A percentile compares a stretch with the other conserved stretches of the same genome.
These are phyloP conservation scores for Anser cygnoides DNA, from an alignment of 2,113 vertebrate species.

Conservation along the genomic window DNA sequence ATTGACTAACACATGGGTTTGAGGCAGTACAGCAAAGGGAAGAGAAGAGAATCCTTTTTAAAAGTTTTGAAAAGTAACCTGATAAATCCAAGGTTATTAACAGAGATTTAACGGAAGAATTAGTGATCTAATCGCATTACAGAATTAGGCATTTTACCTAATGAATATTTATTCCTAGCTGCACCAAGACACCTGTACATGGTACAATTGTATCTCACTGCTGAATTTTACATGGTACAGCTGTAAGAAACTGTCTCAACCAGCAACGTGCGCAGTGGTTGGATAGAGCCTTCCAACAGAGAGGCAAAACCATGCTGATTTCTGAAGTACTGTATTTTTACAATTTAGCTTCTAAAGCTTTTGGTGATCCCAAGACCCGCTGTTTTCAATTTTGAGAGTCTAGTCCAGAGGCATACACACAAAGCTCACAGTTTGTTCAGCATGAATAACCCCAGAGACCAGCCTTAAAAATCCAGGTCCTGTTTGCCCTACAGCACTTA, in stretches of 20 bases:
- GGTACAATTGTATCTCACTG: not conserved
- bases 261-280: not conserved
- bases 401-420: too few relatives aligned
- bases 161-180: not conserved
- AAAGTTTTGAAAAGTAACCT: not conserved
- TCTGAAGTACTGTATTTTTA: not conserved
- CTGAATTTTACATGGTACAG: not conserved
- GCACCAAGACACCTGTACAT: not conserved
- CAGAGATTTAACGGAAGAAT: not conserved
- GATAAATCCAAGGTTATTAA: not conserved
- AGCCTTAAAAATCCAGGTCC: not conserved
- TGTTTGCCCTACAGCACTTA: not conserved
- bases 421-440: not conserved
- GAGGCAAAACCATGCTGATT: not conserved
- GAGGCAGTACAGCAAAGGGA: not conserved
- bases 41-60: not conserved
- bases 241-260: too few relatives aligned
- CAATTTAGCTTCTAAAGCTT: not conserved
- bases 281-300: not conserved
- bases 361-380: not conserved
- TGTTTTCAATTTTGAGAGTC: not conserved
- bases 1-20: not conserved
- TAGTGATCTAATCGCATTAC: not conserved
- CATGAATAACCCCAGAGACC: too few relatives aligned
- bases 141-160: not conserved